Evolutionary conservation across 1,140 invertebrate genomes (phyloP), one percentile per base, ranked within the genome.

Genomic region (Cydia strobilella): DNA sequence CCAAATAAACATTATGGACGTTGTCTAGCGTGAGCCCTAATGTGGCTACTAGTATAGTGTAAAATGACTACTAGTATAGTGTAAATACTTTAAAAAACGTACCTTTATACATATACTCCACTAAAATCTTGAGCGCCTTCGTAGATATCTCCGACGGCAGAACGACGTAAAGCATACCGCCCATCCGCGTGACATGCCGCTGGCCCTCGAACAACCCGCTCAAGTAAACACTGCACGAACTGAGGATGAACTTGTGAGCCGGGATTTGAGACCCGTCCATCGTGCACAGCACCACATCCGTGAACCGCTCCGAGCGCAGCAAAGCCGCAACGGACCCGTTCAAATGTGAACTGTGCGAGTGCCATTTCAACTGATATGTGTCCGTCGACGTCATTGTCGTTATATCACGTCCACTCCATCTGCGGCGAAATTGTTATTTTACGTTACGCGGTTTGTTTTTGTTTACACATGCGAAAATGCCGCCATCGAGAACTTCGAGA

Each of bases 311-410:
- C 78, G 96, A 96, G 62, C 96, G 95, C 39, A 97, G 94, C 76
- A 97, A 91, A 15, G 95, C 95, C 51, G 96, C 96, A 72, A 98
- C 96, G 48, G 96, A 96, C 74, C 95, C 95, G 89, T 97, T 96
- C 78, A 97, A 93, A 93, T 97, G 96, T 25, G 95, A 94, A 80
- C 95, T 95, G 90, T 97, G 96, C 74, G 96, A 97, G 87, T 97
- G 96, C 97, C 97, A 97, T 94, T 97, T 97, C 18, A 97, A 93
- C 90, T 97, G 96, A 88, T 97, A 97, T 81, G 97, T 97, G 86
- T 97, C 96, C 79, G 95, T 89, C 54, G 91, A 91, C 75, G 90
- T 93, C 91, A 91, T 93, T 80, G 79, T 85, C 42, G 31, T 45
- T 51, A 15, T 69, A 66, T 75, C 48, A 72, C 27, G 42, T 72